Percentiles rank a stretch among this genome's conserved stretches.
Evolutionary conservation across 2,797 vertebrate genomes (phyloP).

Genomic region (Melanotaenia trifasciata): DNA sequence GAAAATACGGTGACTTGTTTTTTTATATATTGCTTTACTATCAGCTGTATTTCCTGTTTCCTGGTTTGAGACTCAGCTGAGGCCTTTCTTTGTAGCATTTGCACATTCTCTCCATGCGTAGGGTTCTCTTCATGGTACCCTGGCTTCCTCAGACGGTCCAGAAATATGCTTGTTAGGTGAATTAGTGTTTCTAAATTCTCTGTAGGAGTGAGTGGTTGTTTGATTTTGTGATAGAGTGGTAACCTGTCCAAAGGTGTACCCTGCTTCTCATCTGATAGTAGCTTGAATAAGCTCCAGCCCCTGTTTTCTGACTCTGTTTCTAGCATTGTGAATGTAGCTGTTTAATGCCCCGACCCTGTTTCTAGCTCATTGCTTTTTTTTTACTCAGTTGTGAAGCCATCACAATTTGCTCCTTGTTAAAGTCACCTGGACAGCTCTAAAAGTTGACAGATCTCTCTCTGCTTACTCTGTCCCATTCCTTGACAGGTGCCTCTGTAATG

Average conservation of each 20-base stretch:
- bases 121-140: too few relatives aligned
- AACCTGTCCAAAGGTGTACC: too few relatives aligned
- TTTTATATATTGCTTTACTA: too few relatives aligned
- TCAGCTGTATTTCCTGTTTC: too few relatives aligned
- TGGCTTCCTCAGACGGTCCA: neutral
- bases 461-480: neutral
- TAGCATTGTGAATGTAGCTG: neutral
- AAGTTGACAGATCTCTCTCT: neutral
- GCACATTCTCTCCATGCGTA: too few relatives aligned
- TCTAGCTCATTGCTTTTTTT: neutral
- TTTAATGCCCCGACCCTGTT: neutral
- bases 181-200: neutral
- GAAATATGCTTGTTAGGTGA: neutral
- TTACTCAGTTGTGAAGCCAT: neutral
- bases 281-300: too few relatives aligned
- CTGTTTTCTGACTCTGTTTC: too few relatives aligned
- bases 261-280: too few relatives aligned
- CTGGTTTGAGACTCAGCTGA: too few relatives aligned
- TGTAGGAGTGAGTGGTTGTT: too few relatives aligned
- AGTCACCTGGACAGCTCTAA: neutral
- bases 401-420: neutral
- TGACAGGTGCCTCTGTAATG: conserved; percentile 1
- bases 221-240: too few relatives aligned
- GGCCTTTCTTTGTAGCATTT: too few relatives aligned
- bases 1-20: neutral